Evolutionary conservation across 2,113 vertebrate species (phyloP), one percentile per base, ranked within the genome.

Genomic region (Struthidea cinerea): DNA sequence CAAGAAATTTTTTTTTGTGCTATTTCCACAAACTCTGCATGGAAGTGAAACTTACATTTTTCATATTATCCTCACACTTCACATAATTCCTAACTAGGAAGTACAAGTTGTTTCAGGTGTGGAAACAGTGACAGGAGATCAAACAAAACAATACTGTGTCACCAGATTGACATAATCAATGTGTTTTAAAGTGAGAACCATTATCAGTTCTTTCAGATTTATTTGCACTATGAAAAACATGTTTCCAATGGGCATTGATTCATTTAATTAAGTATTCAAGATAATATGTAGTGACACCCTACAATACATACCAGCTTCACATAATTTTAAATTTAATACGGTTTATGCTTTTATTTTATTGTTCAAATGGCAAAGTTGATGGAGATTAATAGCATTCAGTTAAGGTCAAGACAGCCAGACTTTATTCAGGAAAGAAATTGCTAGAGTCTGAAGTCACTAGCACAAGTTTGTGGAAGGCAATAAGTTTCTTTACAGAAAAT

Each of bases 1-100:
- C 14, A 50, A 30, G 3, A 28, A 28, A 44, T 1, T 0, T 14
- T 73, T 47, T 68, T 22, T 6, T 13, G 8, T 47, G 2, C 2
- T 60, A 5, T 64, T 68, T 56, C 32, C 9, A 16, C 8, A 39
- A 52, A 52, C 0, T 73, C 18, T 56, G 5, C 6, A 44, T 50
- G 19, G 10, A 87, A 44, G 4, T 47, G 78, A 59, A 78, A 60
- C 2, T 24, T 71, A 1, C 1, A 39, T 76, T 77, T 71, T 49
- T 53, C 5, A 4, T 6, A 7, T 64, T 63, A 32, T 52, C 8
- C 2, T n/a, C 13, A 44, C 21, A 53, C 7, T 71, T 80, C 18
- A n/a, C 14, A 28, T 46, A 69, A 55, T 84, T 73, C 37, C 8
- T 67, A 33, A 52, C 13, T 55, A 20, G 32, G 14, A 67, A 71